phyloP scores from a whole-genome alignment of 2,888 invertebrate genomes.

The Hypercompe scribonia region DNA sequence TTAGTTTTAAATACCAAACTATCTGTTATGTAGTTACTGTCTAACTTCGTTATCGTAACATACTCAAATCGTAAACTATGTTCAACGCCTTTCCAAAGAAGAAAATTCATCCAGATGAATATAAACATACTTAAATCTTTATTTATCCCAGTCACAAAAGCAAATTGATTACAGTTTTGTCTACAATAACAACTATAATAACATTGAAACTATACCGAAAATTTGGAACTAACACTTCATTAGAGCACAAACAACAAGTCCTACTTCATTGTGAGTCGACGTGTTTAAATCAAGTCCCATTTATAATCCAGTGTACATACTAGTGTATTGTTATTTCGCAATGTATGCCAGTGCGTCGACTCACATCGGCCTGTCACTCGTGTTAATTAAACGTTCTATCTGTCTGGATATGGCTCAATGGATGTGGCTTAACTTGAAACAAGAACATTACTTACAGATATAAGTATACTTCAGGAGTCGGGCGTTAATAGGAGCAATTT shows the following conservation, averaged over 20 bases:
- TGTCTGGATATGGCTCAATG: constrained; percentile 51
- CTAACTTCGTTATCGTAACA: background rate
- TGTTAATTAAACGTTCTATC: constrained; percentile 83
- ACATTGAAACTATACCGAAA: background rate
- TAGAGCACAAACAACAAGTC: constrained; percentile 13
- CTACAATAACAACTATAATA: background rate
- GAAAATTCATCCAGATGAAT: background rate
- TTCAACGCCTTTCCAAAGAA: background rate
- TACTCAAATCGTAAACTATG: background rate
- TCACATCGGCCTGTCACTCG: constrained; percentile 79
- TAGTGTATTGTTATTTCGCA: constrained; percentile 60
- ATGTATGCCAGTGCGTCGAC: constrained; percentile 59
- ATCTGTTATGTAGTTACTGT: too few species aligned
- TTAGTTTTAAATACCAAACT: too few species aligned
- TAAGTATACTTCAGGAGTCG: background rate
- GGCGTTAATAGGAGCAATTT: background rate
- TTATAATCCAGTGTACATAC: constrained; percentile 56
- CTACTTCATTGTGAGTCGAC: constrained; percentile 34
- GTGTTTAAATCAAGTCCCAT: constrained; percentile 63
- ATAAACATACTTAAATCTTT: background rate
- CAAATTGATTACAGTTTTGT: background rate
- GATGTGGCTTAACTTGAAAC: constrained; percentile 49
- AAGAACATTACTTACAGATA: background rate
- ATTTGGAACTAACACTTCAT: background rate
- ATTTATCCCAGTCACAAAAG: background rate